A percentile compares a stretch with the other conserved stretches of the same genome.
These are phyloP conservation scores for Chymomyza procnemis DNA, from an alignment of 2,888 invertebrate genomes.

Conservation along the genomic window DNA sequence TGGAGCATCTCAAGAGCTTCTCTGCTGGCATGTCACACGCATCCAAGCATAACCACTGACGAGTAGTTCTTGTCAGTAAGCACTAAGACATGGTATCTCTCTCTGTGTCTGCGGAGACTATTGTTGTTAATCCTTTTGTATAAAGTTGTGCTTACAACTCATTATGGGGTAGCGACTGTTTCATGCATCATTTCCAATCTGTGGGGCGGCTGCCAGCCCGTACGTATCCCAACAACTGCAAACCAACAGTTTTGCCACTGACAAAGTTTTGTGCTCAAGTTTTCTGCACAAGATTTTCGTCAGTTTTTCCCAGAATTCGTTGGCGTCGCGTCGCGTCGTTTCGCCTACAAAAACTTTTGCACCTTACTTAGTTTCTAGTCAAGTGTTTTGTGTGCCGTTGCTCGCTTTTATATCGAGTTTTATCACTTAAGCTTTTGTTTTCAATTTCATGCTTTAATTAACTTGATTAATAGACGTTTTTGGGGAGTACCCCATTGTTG, in stretches of 20 bases:
- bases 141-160: slow-evolving; percentile 69
- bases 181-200: neutral
- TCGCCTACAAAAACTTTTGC: slow-evolving; percentile 18
- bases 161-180: slow-evolving; percentile 61
- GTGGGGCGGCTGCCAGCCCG: neutral
- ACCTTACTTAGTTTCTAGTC: slow-evolving; percentile 20
- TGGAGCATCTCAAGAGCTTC: slow-evolving; percentile 20
- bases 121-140: slow-evolving; percentile 70
- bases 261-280: slow-evolving; percentile 40
- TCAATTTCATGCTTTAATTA: slow-evolving; percentile 68
- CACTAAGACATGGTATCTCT: too few species aligned
- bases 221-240: neutral
- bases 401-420: slow-evolving; percentile 2
- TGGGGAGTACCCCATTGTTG: neutral
- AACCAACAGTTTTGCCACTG: slow-evolving; percentile 31
- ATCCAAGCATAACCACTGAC: neutral
- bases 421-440: slow-evolving; percentile 49
- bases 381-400: slow-evolving; percentile 1
- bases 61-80: neutral
- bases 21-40: neutral
- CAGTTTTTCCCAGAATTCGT: slow-evolving; percentile 15
- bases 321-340: slow-evolving; percentile 27
- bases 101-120: slow-evolving; percentile 38
- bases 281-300: slow-evolving; percentile 42
- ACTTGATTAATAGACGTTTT: slow-evolving; percentile 48